These are phyloP conservation scores for Potorous gilbertii DNA, from an alignment of 2,797 vertebrate species.

Conservation along the genomic window DNA sequence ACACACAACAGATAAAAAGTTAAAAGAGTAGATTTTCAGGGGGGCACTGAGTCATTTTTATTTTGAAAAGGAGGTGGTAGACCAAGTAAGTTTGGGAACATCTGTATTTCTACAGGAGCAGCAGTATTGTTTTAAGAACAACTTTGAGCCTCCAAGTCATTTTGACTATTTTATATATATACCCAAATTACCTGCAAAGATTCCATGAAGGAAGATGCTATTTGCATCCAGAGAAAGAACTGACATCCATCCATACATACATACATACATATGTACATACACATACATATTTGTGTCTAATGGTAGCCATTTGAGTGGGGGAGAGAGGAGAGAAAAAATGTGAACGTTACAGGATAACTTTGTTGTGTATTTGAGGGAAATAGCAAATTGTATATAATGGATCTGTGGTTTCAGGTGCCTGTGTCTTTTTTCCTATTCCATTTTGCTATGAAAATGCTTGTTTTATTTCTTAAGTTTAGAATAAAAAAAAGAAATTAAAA, in stretches of 20 bases:
- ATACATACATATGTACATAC: neutral
- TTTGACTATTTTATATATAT: neutral
- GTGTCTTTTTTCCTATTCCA: neutral
- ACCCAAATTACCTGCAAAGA: neutral
- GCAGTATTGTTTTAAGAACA: neutral
- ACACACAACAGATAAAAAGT: too few relatives aligned
- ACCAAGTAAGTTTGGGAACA: too few relatives aligned
- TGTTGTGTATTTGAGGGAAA: neutral
- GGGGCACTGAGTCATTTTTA: too few relatives aligned
- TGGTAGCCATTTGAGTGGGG: neutral
- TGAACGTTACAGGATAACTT: neutral
- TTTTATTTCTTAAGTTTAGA: neutral
- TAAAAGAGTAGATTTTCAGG: too few relatives aligned
- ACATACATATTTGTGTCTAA: neutral
- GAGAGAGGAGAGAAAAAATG: neutral
- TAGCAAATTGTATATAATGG: neutral
- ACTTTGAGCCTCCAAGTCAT: neutral
- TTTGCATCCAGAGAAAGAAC: neutral
- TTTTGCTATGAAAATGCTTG: neutral
- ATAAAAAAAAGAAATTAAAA: too few relatives aligned
- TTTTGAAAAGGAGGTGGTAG: too few relatives aligned
- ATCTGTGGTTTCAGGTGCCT: neutral
- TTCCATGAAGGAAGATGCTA: neutral
- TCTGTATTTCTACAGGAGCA: too few relatives aligned
- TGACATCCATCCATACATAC: neutral